Base-by-base conservation (phyloP, 2,797 vertebrate species). In the Tadarida brasiliensis region DNA sequence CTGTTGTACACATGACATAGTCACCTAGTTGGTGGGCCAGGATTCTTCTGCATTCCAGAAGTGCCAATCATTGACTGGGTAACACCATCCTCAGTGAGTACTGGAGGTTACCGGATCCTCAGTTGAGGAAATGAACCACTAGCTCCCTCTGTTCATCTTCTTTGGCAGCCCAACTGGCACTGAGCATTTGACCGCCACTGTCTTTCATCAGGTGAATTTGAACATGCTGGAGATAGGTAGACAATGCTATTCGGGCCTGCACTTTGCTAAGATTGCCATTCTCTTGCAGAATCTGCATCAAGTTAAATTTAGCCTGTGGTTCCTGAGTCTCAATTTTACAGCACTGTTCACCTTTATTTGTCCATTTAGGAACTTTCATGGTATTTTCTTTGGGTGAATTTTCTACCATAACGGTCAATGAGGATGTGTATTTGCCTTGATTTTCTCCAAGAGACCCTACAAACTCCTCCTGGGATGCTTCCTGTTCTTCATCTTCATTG, bases 241-340 rank as follows among this genome's bases (percentile, higher is more conserved):
- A 99, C 98, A 99, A 99, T 90, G 99, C 99, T 98, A 98, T 98
- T 86, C 99, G 99, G 68, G 99, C 99, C 98, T 99, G 99, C 35
- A 99, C 99, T 98, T 99, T 99, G 98, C 99, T 99, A 95, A 99
- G 98, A 95, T 99, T 99, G 98, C 99, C 99, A 33, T 99, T 99
- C 94, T 99, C 98, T 97, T 99, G 99, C 95, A 99, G 99, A 98
- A 99, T 98, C 98, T 98, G 98, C 93, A 99, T 98, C 98, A 99
- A 99, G 97, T 99, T 99, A 97, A 99, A 98, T 96, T 90, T 98
- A 93, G 98, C 97, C 91, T 98, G 97, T 93, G 97, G 91, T 16
- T 90, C 82, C 54, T 92, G 97, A 86, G 91, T 19, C 0, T 95
- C 98, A 35, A 9, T 65, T 97, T 87, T 88, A 91, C 87, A 85